Evolutionary conservation across 2,797 vertebrate species (phyloP), one percentile per base, ranked within the genome.

Genomic region (Serranus cabrilla): DNA sequence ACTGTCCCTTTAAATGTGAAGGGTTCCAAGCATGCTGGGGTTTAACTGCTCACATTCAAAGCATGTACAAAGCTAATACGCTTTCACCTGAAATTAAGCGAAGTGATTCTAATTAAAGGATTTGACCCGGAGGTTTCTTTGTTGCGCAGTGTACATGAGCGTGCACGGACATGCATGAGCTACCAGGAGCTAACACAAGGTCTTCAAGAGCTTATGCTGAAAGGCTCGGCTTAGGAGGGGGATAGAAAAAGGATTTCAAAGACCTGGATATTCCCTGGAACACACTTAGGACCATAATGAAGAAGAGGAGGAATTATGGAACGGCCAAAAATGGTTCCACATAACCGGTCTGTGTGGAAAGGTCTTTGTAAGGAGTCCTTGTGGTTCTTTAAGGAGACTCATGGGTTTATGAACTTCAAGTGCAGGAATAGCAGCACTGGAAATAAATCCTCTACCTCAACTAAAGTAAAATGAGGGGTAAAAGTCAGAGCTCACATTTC

Each of bases 81-180:
- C 74, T 68, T 67, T 68, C 71, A 75, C 69, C 74, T 81, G 74
- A 73, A 76, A 85, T 74, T 4, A 80, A 76, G 62, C 34, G 60
- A 82, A 63, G 69, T 61, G 77, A 67, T 68, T 88, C 56, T 75
- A 88, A 88, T 87, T 78, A 77, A 75, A 80, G 40, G 40, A 69
- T 69, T 34, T 81, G 81, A 82, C 78, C 61, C 3, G 11, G 21
- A 68, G 78, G 70, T 37, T 65, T 74, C 74, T 67, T 59, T 76
- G 76, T 76, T 50, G 60, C 76, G 51, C 34, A 6, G 50, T 1
- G 18, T 25, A 11, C 20, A 59, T 52, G 25, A 16, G 47, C 16
- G 65, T 51, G 75, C 66, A 31, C 31, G 40, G 66, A 45, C 78
- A 68, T 21, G 40, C 74, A 72, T 52, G 40, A 47, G 67, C 58